Evolutionary conservation across 2,797 vertebrate species (phyloP).

Genomic region (Schizothorax lantsangensis): DNA sequence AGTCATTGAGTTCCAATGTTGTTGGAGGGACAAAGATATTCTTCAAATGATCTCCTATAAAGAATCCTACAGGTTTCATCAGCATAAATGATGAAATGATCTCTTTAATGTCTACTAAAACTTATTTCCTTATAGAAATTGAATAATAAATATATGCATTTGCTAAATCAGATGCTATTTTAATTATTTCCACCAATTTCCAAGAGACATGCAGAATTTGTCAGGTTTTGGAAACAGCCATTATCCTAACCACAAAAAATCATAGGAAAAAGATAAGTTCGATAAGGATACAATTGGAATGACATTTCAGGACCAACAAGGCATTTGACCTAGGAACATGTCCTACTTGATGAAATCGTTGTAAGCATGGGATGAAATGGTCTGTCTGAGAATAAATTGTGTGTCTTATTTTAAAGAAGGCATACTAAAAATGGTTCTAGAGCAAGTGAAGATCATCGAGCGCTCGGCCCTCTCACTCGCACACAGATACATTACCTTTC

Average conservation of each 20-base stretch:
- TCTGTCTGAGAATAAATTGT: conserved; percentile 21
- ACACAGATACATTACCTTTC: conserved; percentile 18
- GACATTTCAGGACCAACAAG: neutral
- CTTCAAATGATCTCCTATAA: neutral
- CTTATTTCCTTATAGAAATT: neutral
- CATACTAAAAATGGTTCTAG: neutral
- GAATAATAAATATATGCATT: neutral
- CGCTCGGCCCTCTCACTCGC: neutral
- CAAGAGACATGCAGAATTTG: neutral
- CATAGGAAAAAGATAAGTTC: neutral
- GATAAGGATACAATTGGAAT: neutral
- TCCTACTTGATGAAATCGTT: conserved; percentile 12
- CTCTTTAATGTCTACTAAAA: neutral
- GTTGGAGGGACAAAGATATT: neutral
- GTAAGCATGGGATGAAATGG: conserved; percentile 11
- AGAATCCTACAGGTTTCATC: neutral
- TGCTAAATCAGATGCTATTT: neutral
- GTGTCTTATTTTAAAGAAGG: conserved; percentile 12
- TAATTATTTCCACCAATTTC: neutral
- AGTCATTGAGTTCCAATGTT: too few relatives aligned
- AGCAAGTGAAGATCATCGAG: neutral
- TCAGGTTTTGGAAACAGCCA: neutral
- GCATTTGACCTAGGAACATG: neutral
- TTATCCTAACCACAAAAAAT: neutral
- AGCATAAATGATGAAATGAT: neutral